Evolutionary conservation across 2,113 vertebrate species (phyloP).

Genomic region (Vulpes vulpes): DNA sequence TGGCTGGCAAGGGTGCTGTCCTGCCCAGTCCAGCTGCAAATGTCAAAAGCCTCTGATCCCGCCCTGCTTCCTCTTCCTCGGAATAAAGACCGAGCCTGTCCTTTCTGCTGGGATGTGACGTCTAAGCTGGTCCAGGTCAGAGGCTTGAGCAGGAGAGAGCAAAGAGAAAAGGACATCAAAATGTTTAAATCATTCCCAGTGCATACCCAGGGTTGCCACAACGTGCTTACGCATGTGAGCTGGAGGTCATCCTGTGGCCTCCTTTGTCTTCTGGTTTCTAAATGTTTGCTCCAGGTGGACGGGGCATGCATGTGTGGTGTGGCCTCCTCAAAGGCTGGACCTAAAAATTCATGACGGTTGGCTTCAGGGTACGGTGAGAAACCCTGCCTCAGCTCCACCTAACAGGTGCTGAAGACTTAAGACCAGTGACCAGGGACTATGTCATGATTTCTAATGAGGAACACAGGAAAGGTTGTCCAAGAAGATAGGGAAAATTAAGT

Average conservation of each 20-base stretch:
- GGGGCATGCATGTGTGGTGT: neutral
- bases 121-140: neutral
- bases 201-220: too few relatives aligned
- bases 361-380: neutral
- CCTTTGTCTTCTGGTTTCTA: neutral
- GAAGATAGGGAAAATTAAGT: neutral
- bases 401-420: neutral
- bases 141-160: neutral
- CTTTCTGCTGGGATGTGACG: neutral
- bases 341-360: neutral
- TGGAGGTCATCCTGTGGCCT: fast-evolving
- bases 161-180: neutral
- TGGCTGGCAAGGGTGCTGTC: neutral
- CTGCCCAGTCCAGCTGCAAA: neutral
- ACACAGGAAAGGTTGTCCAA: neutral
- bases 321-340: neutral
- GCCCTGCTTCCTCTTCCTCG: neutral
- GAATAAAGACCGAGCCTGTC: neutral
- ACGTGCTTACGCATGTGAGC: fast-evolving
- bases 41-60: neutral
- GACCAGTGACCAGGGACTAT: neutral
- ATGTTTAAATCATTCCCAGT: too few relatives aligned
- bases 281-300: fast-evolving
- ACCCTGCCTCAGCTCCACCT: too few relatives aligned
- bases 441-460: neutral